These are phyloP conservation scores for Drosophila lini DNA, from an alignment of 1,140 invertebrate genomes.

Conservation along the genomic window DNA sequence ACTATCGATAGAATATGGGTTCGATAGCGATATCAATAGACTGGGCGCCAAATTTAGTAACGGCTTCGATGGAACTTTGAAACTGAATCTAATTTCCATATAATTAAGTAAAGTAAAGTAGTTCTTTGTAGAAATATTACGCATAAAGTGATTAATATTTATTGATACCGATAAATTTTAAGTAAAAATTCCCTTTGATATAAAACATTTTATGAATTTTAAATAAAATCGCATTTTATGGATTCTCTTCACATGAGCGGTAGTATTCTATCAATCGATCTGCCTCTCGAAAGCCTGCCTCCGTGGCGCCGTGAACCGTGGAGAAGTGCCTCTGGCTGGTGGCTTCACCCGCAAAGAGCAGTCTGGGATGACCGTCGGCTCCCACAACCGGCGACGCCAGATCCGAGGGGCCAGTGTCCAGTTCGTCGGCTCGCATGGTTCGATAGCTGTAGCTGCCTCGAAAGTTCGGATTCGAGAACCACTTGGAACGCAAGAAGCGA, in stretches of 20 bases:
- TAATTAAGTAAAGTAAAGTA: too few relatives aligned
- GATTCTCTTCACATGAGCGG: not conserved
- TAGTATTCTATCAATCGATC: constrained; percentile 77
- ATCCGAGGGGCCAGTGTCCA: constrained; percentile 79
- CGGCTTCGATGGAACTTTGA: not conserved
- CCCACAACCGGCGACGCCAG: constrained; percentile 44
- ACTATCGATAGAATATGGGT: not conserved
- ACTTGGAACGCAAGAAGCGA: constrained; percentile 82
- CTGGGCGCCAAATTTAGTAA: constrained; percentile 1
- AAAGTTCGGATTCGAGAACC: constrained; percentile 88
- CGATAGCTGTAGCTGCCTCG: constrained; percentile 89
- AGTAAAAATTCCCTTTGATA: not conserved
- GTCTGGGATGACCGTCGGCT: constrained; percentile 37
- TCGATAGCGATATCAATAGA: constrained; percentile 3
- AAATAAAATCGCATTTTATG: not conserved
- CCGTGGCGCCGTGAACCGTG: constrained; percentile 92
- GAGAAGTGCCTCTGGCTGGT: constrained; percentile 88
- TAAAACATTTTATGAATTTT: not conserved
- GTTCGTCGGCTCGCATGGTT: constrained; percentile 85
- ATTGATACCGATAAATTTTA: not conserved
- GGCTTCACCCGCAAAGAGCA: constrained; percentile 90
- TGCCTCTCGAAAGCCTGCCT: constrained; percentile 91
- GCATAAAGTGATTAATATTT: not conserved
- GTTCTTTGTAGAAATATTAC: too few relatives aligned
- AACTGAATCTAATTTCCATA: too few relatives aligned